Base-by-base conservation (phyloP, 2,888 invertebrate species). In the Ornithoptera priamus region DNA sequence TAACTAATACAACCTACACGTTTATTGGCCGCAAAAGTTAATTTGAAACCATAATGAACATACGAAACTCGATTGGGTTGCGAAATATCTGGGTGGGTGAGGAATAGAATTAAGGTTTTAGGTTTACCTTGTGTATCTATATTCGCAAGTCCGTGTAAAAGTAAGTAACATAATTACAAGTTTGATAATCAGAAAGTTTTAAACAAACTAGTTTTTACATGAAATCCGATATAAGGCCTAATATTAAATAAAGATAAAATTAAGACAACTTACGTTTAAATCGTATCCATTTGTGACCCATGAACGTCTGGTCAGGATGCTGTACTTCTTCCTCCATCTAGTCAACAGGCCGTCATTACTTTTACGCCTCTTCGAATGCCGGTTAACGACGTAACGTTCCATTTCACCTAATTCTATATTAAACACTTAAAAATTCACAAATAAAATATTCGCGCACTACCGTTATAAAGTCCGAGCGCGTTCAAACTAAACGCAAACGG, bases 261-360 rank as follows among this genome's bases (percentile, higher is more conserved):
- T 53, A 64, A 72, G 61, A 24, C 58, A 56, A 88, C 91, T 90
- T 74, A 92, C 92, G 73, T 88, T 85, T 72, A 92, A 83, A 78
- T 92, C 88, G 74, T 89, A 92, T 80, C 89, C 86, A 74, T 82
- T 88, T 56, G 84, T 87, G 56, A 89, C 78, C 91, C 92, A 91
- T 24, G 85, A 82, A 18, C 85, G 82, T 69, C 80, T 88, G 57
- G 78, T 83, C 73, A 91, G 80, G 68, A 87, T 81, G 7, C 83
- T 81, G 71, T 86, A 92, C 77, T 89, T 91, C 75, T 80, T 86
- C 64, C 85, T 81, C 90, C 92, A 92, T 77, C 81, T 85, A 0
- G 85, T 79, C 57, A 92, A 78, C 58, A 92, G 79, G 78, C 92
- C 90, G 76, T 87, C 89, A 74, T 76, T 78, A 62, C 77, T 85